These are phyloP conservation scores for Lordiphosa fenestrarum DNA, from an alignment of 2,888 invertebrate species.

Conservation along the genomic window DNA sequence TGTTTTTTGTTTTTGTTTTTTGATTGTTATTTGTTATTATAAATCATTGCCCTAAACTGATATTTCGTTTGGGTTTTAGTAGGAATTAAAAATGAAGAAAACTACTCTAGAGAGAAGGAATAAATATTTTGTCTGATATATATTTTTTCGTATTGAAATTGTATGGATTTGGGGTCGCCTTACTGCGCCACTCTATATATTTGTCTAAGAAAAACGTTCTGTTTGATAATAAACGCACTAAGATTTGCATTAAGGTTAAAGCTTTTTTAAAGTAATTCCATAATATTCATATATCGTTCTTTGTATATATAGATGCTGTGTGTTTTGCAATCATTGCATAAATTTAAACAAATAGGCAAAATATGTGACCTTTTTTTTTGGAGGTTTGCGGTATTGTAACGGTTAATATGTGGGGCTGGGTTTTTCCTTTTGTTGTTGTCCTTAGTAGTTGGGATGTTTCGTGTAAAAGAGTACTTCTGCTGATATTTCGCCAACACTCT, in stretches of 20 bases:
- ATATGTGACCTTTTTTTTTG: slow-evolving; percentile 3
- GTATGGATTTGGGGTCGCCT: slow-evolving; percentile 17
- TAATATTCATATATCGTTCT: slow-evolving; percentile 23
- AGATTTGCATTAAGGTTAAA: slow-evolving; percentile 53
- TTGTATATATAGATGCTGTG: slow-evolving; percentile 12
- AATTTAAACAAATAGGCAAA: background rate
- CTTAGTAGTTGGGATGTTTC: slow-evolving; percentile 67
- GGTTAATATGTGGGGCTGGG: slow-evolving; percentile 27
- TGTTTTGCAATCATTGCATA: slow-evolving; percentile 2
- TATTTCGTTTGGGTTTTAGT: slow-evolving; percentile 11
- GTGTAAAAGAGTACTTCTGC: slow-evolving; percentile 37
- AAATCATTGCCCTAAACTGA: slow-evolving; percentile 53
- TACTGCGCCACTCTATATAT: slow-evolving; percentile 33
- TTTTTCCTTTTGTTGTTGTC: slow-evolving; percentile 58
- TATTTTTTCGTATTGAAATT: slow-evolving; percentile 19
- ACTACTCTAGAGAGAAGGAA: slow-evolving; percentile 47
- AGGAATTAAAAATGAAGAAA: slow-evolving; percentile 40
- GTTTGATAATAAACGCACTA: slow-evolving; percentile 61
- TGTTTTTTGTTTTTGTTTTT: background rate
- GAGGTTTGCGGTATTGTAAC: background rate
- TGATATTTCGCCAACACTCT: slow-evolving; percentile 23
- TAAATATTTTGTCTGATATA: slow-evolving; percentile 35
- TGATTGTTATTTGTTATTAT: slow-evolving; percentile 28
- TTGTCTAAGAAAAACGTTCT: slow-evolving; percentile 50
- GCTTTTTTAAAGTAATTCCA: slow-evolving; percentile 53